A percentile compares a stretch with the other conserved stretches of the same genome.
These are phyloP conservation scores for Cochlearius cochlearius DNA, from an alignment of 2,113 vertebrate species.

Conservation along the genomic window DNA sequence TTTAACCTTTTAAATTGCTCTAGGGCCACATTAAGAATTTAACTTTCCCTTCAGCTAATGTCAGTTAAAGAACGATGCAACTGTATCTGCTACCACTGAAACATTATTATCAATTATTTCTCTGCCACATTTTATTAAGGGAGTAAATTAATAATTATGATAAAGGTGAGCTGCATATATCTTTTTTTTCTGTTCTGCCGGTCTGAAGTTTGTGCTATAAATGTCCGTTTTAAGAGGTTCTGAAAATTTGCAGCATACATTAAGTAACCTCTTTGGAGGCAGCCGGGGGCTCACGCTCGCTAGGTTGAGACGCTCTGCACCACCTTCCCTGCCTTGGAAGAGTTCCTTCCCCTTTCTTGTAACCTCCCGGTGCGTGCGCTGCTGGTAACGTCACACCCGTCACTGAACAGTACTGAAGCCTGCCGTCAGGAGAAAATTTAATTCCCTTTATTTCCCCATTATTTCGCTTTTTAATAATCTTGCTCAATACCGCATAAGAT, in stretches of 20 bases:
- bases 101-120: slow-evolving; percentile 61
- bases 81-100: slow-evolving; percentile 7
- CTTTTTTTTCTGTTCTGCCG: background rate
- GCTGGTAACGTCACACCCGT: background rate
- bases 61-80: slow-evolving; percentile 19
- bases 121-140: slow-evolving; percentile 49
- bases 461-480: slow-evolving; percentile 51
- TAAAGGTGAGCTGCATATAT: slow-evolving; percentile 38
- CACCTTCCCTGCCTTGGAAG: background rate
- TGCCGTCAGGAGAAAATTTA: slow-evolving; percentile 29
- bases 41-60: slow-evolving; percentile 43
- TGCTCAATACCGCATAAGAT: background rate
- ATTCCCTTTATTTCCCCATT: slow-evolving; percentile 56
- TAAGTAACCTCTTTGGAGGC: background rate
- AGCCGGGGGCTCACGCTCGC: background rate
- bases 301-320: background rate
- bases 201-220: slow-evolving; percentile 13
- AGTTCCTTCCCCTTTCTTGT: background rate
- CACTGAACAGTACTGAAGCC: background rate
- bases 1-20: slow-evolving; percentile 47
- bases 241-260: background rate
- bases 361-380: background rate
- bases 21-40: slow-evolving; percentile 37
- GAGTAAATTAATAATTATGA: slow-evolving; percentile 52
- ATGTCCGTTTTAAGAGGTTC: background rate